Evolutionary conservation across 2,113 vertebrate species (phyloP), one percentile per base, ranked within the genome.

Genomic region (Macrotis lagotis): DNA sequence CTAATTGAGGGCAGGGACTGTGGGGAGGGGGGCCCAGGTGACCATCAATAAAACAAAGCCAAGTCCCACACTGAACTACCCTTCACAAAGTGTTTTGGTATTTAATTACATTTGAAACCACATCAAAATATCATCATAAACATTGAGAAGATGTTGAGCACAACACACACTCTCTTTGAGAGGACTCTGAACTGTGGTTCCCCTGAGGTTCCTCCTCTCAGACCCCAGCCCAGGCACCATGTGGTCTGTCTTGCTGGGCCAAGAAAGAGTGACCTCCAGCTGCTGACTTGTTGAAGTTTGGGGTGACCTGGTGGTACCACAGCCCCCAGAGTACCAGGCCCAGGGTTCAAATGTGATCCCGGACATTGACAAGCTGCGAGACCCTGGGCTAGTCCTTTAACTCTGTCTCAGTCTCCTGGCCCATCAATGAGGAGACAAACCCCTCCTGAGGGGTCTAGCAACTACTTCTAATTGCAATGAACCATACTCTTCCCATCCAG

Each of bases 91-190:
- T 93, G 44, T 48, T 93, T 25, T 16, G 31, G 16, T 44, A n/a
- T 94, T 96, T 95, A 97, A 97, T 96, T 96, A 94, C 22, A 37
- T 90, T 31, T 95, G 91, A 94, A 95, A 51, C 24, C 83, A 66
- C 97, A 93, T 92, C 90, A 92, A 96, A 93, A 94, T 24, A 92
- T 28, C 83, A 28, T 25, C 93, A 93, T 94, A 94, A 97, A 95
- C 96, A 95, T 88, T 97, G 92, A 96, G 97, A 52, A 90, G 90
- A 55, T 37, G 48, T 96, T 94, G 91, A 95, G 25, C 0, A 3
- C 12, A 6, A 52, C 24, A 52, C 55, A n/a, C 66, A 44, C 66
- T 4, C 66, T 94, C 48, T 96, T 92, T 51, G 89, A n/a, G n/a
- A n/a, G n/a, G n/a, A n/a, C n/a, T n/a, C n/a, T n/a, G 96, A 96